These are phyloP conservation scores for Bos indicus DNA, from an alignment of 2,113 vertebrate species.

Conservation along the genomic window DNA sequence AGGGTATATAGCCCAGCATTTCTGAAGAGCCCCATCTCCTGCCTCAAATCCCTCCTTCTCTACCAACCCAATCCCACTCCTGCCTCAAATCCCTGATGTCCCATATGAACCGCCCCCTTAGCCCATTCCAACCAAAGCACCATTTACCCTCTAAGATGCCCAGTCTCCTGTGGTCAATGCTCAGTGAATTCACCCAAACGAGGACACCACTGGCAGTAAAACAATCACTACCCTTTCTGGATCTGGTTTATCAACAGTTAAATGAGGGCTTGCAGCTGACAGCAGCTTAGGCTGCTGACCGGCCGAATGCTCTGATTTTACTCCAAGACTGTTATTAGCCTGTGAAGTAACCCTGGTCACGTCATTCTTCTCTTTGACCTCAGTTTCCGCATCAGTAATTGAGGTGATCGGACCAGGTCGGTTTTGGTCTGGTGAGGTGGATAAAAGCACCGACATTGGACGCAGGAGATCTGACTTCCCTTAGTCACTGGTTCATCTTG, in stretches of 20 bases:
- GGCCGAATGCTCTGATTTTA: background rate
- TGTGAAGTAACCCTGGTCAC: background rate
- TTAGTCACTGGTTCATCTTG: background rate
- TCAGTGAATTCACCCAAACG: background rate
- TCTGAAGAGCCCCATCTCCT: background rate
- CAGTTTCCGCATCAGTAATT: background rate
- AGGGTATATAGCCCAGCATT: background rate
- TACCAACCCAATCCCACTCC: background rate
- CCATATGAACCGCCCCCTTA: background rate
- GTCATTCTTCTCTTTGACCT: background rate
- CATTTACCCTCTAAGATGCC: accelerated
- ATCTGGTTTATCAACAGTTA: background rate
- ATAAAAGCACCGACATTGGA: background rate
- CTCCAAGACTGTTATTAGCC: background rate
- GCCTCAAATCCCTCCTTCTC: background rate
- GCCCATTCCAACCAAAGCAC: background rate
- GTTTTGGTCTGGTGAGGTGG: background rate
- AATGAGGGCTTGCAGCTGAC: background rate
- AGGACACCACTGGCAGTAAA: background rate
- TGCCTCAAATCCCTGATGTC: background rate
- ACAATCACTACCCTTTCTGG: background rate
- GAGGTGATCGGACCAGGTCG: background rate
- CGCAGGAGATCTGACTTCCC: background rate
- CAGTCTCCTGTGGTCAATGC: background rate
- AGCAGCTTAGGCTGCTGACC: background rate